Base-by-base conservation (phyloP, 1,140 invertebrate genomes). In the Pararge aegeria region DNA sequence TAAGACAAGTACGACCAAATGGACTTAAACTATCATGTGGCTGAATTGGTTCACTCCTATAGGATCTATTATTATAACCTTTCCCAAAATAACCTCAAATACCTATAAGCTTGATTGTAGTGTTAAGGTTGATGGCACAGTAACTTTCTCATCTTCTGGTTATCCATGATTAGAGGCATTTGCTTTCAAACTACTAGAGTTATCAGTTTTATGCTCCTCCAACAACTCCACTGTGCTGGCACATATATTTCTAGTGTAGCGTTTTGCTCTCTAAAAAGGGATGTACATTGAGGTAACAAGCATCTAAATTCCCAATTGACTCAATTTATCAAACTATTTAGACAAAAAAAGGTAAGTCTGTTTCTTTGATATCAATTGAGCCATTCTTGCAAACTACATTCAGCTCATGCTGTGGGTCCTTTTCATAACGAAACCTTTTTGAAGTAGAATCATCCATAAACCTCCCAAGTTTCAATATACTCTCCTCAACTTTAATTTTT, bases 341-440 rank as follows among this genome's bases (percentile, higher is more conserved):
- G 34, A 86, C n/a, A 50, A 80, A 68, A 61, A 87, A 85, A 24
- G 84, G 83, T 61, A 80, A 53, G 55, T 80, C 64, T 59, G 87
- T 85, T 55, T 89, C 82, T 66, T 89, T 90, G 21, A 91, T 70
- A 34, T 89, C 87, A 68, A 91, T 88, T 5, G 81, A 83, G 27
- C 90, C 90, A 79, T 91, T 91, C 66, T 83, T 87, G 77, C 90
- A 91, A 15, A 90, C 90, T 73, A 91, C 80, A 51, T 90, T 79
- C 44, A 91, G 69, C 55, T 91, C 89, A 70, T 85, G 76, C 12
- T 80, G 70, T 1, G 70, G 75, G 48, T 83, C 75, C 38, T 78
- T 76, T 58, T 91, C 86, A 77, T 80, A 90, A 53, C 87, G 78
- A 65, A 91, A 91, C 61, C 87, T 80, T 55, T 88, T 80, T 19